Base-by-base conservation (phyloP, 2,888 invertebrate genomes). In the Lobophora halterata region DNA sequence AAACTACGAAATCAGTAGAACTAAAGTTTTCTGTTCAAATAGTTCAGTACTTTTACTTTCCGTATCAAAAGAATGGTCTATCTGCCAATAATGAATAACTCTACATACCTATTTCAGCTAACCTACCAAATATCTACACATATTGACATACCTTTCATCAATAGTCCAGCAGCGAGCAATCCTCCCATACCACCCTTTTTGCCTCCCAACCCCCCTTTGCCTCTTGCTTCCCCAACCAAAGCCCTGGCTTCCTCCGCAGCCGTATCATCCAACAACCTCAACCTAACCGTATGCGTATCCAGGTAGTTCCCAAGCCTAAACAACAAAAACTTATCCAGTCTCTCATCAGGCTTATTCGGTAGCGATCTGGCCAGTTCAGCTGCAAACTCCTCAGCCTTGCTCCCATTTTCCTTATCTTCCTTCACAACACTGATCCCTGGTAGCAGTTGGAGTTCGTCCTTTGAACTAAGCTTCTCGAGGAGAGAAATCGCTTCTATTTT, bases 281-380 rank as follows among this genome's bases (percentile, higher is more conserved):
- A 82, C 43, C 92, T 92, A 45, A 95, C 86, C 0, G 93, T 91
- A 58, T 94, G 94, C 3, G 91, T 92, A 65, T 91, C 92, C 44
- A 95, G 75, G 52, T 94, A 93, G 47, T 88, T 90, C 8, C 92
- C 91, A 29, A 95, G 79, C 64, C 92, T 92, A 57, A 91, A 92
- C 51, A 94, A 61, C 16, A 95, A 82, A 57, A 92, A 94, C 21
- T 93, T 93, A 65, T 95, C 94, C 30, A 95, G 72, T 16, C 93
- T 89, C 29, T 92, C 93, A 58, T 93, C 93, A 5, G 93, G 91
- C 63, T 93, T 93, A 25, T 92, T 91, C 0, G 94, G 93, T 61
- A 93, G 91, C 25, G 92, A 91, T 43, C 93, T 89, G 0, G 94
- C 93, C 2, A 95, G 73, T 65, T 94, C 94, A 55, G 81, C 90